These are phyloP conservation scores for Apotomis betuletana DNA, from an alignment of 2,888 invertebrate species.

Conservation along the genomic window DNA sequence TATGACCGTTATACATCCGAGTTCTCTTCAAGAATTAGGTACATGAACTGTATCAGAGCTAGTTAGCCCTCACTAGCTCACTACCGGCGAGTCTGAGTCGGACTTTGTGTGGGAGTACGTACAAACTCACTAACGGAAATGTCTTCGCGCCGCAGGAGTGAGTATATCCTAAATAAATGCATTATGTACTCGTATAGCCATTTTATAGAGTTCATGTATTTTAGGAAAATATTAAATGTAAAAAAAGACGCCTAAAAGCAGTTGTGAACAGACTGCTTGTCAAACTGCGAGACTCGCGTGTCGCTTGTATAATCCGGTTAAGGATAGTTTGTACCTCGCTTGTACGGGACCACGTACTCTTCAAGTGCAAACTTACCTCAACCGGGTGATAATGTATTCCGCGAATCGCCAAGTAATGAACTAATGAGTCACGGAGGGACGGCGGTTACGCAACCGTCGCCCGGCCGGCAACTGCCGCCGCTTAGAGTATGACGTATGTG, in stretches of 20 bases:
- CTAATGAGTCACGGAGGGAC: background rate
- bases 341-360: background rate
- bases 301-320: background rate
- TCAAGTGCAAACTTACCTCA: background rate
- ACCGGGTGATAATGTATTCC: background rate
- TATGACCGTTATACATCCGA: too few relatives aligned
- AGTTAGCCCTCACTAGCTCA: too few relatives aligned
- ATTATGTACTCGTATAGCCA: too few relatives aligned
- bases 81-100: too few relatives aligned
- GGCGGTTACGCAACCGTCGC: background rate
- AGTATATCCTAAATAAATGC: too few relatives aligned
- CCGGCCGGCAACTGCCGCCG: background rate
- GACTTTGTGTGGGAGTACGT: too few relatives aligned
- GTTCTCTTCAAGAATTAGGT: too few relatives aligned
- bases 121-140: too few relatives aligned
- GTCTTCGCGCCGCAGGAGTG: too few relatives aligned
- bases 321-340: background rate
- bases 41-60: too few relatives aligned
- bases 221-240: too few relatives aligned
- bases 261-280: background rate
- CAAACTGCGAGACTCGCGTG: background rate
- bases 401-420: background rate
- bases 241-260: background rate
- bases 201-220: too few relatives aligned
- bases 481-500: background rate